Evolutionary conservation across 2,888 invertebrate genomes (phyloP), one percentile per base, ranked within the genome.

Genomic region (Lycia hirtaria): DNA sequence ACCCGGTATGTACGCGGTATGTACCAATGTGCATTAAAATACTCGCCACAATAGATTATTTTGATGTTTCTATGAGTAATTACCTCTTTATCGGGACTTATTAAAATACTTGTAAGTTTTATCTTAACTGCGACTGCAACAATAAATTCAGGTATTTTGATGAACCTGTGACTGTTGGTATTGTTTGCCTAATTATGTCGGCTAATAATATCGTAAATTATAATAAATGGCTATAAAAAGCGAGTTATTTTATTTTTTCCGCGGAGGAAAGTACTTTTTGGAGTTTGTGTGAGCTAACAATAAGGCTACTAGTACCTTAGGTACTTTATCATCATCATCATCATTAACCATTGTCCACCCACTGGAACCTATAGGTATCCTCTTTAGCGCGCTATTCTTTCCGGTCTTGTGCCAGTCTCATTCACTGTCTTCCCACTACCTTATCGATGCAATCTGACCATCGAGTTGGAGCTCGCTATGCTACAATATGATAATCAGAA

Each of bases 31-130:
- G 56, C 64, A 64, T 67, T 65, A 62, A 69, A 65, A 67, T 69
- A 64, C 68, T 35, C 26, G 14, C 15, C 26, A 26, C 67, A 49
- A 58, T 59, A 60, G 26, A 40, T 59, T 62, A 69, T 63, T 60
- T 61, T 56, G 62, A 56, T 59, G 62, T 67, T 62, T 59, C 40
- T 59, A 64, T 68, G 67, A 67, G 59, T 68, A 68, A 68, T 64
- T 53, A 59, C 60, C 60, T 43, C 60, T 61, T 60, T 61, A 65
- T 62, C 61, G 58, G 57, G 54, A 70, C 71, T 78, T 60, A 72
- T 78, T 77, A 78, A 78, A 65, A 78, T 78, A 64, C 67, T 73
- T 69, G 71, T 68, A 63, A 67, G 67, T 66, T 68, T 66, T 72
- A 76, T 76, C 75, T 77, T 30, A 58, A 61, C 60, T 56, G 57